Conservation (phyloP, 2,797 vertebrate genomes). For the Triplophysa bombifrons region DNA sequence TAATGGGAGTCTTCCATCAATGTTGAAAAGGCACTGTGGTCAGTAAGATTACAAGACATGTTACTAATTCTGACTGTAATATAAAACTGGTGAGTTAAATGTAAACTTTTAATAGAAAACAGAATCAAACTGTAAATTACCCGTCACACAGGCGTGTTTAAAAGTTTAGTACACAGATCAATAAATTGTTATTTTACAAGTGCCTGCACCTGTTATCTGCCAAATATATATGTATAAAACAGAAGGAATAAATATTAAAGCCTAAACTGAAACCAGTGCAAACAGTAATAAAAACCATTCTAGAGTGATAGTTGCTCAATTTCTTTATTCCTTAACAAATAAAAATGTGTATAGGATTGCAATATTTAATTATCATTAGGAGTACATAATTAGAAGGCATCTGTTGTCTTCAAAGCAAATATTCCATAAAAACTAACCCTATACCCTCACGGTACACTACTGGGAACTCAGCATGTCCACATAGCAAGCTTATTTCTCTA, state of each 20-base stretch:
- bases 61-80: neutral
- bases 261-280: constrained; percentile 37
- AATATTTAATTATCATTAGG: constrained; percentile 72
- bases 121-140: too few species aligned
- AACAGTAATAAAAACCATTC: constrained; percentile 32
- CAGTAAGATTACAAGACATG: neutral
- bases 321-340: constrained; percentile 57
- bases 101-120: too few species aligned
- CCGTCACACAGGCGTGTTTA: too few species aligned
- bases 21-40: neutral
- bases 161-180: too few species aligned
- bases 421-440: constrained; percentile 31
- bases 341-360: constrained; percentile 65
- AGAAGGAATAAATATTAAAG: constrained; percentile 3
- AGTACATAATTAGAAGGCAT: constrained; percentile 71
- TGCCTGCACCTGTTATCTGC: neutral
- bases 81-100: neutral
- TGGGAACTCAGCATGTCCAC: constrained; percentile 1
- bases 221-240: neutral
- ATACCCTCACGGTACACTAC: constrained; percentile 24
- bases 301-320: constrained; percentile 57
- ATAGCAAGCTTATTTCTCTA: constrained; percentile 5
- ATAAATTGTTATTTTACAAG: too few species aligned
- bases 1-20: constrained; percentile 29
- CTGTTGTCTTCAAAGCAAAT: constrained; percentile 64